These are phyloP conservation scores for Fregata magnificens DNA, from an alignment of 2,113 vertebrate species.

Conservation along the genomic window DNA sequence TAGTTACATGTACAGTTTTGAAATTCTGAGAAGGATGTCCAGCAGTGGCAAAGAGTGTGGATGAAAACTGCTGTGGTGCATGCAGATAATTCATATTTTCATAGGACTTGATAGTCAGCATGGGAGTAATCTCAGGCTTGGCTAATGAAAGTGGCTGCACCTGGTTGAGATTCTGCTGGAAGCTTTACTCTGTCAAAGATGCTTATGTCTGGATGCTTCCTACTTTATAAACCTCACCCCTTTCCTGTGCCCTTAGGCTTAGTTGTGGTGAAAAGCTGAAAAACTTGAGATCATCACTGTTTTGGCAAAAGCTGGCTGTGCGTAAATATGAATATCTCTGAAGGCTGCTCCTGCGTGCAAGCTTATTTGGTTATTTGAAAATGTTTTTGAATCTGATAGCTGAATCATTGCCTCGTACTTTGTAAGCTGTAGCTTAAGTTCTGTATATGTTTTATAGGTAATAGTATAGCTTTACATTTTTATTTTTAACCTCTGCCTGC, in stretches of 20 bases:
- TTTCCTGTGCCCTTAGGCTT: background rate
- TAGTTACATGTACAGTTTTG: background rate
- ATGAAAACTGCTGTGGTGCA: background rate
- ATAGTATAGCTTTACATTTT: background rate
- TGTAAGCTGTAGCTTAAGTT: background rate
- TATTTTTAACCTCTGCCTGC: background rate
- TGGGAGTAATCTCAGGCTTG: slow-evolving; percentile 36
- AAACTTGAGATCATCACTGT: background rate
- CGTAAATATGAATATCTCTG: background rate
- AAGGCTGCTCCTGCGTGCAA: background rate
- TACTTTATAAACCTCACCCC: background rate
- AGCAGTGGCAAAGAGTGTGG: background rate
- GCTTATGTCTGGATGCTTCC: background rate
- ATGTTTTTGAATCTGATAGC: background rate
- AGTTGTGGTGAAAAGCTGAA: background rate
- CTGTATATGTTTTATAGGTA: background rate
- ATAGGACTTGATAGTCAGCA: background rate
- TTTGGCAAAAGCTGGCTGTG: background rate
- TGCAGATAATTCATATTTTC: slow-evolving; percentile 36
- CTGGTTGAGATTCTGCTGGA: slow-evolving; percentile 46
- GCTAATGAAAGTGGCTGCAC: slow-evolving; percentile 51
- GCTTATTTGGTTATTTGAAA: background rate
- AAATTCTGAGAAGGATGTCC: background rate
- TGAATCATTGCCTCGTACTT: background rate
- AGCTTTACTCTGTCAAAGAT: slow-evolving; percentile 21